phyloP scores from a whole-genome alignment of 2,888 invertebrate species.

The Xanthia icteritia region DNA sequence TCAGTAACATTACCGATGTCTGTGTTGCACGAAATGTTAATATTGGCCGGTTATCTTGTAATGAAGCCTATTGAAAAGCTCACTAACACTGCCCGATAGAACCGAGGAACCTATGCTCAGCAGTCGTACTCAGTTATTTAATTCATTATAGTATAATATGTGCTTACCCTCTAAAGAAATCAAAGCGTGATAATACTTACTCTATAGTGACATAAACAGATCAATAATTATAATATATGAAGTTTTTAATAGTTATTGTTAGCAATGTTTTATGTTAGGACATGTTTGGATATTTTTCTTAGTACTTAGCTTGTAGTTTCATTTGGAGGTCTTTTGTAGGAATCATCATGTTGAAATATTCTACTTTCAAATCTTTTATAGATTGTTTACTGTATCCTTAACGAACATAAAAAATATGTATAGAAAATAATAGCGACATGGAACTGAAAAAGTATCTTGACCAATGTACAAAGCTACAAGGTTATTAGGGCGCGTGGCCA shows the following conservation, averaged over 20 bases:
- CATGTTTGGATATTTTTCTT: conserved; percentile 48
- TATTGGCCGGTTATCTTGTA: neutral
- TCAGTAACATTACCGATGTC: neutral
- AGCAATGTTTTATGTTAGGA: conserved; percentile 57
- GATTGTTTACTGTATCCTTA: neutral
- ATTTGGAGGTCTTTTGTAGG: conserved; percentile 22
- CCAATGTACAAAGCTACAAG: neutral
- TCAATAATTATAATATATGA: conserved; percentile 70
- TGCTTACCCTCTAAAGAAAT: conserved; percentile 24
- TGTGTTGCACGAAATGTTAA: too few species aligned
- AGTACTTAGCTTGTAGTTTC: conserved; percentile 24
- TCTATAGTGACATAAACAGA: conserved; percentile 59
- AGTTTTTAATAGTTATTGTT: conserved; percentile 64
- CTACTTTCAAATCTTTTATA: neutral
- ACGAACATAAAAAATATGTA: too few species aligned
- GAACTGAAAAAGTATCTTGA: neutral
- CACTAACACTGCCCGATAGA: neutral
- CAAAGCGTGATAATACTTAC: conserved; percentile 17
- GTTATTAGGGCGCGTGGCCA: too few species aligned
- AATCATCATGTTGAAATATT: conserved; percentile 18
- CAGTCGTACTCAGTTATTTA: neutral
- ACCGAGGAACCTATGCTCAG: neutral
- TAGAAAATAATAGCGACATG: too few species aligned
- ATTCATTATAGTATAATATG: neutral
- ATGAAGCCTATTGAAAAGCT: neutral